Conservation (phyloP, 2,888 invertebrate genomes). For the Euproctis similis region DNA sequence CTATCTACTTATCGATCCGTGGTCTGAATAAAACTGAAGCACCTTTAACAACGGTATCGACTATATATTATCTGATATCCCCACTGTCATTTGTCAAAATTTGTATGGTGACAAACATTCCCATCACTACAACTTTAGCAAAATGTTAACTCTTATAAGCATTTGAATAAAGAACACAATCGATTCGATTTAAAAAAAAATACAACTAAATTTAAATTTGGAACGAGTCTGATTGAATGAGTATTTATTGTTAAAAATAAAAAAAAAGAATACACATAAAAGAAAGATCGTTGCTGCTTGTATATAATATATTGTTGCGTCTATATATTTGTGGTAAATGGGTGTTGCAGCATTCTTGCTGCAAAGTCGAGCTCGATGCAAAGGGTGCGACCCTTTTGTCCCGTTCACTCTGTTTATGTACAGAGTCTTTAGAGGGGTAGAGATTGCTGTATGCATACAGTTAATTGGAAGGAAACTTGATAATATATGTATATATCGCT, state of each 20-base stretch:
- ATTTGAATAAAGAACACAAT: constrained; percentile 9
- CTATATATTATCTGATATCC: constrained; percentile 24
- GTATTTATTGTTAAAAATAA: constrained; percentile 19
- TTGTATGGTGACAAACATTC: constrained; percentile 11
- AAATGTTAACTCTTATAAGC: neutral
- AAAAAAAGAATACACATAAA: constrained; percentile 18
- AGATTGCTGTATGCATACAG: constrained; percentile 14
- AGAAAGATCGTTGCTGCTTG: constrained; percentile 16
- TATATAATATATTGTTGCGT: too few relatives aligned
- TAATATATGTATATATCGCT: too few relatives aligned
- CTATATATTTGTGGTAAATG: constrained; percentile 31
- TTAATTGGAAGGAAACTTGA: too few relatives aligned
- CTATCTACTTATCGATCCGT: constrained; percentile 18
- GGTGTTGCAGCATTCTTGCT: constrained; percentile 38
- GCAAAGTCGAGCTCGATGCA: constrained; percentile 52
- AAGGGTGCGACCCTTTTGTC: constrained; percentile 53
- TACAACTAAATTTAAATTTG: constrained; percentile 5
- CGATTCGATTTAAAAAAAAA: constrained; percentile 6
- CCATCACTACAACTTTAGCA: neutral
- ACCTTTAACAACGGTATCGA: constrained; percentile 12
- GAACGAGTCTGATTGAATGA: constrained; percentile 12
- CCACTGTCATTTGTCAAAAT: constrained; percentile 17
- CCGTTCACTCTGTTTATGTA: constrained; percentile 17
- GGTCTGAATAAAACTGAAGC: constrained; percentile 19
- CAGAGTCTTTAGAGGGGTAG: constrained; percentile 27